Percentiles rank a stretch among this genome's conserved stretches.
These are phyloP conservation scores for Pseudolaguvia tuberculata DNA, from an alignment of 2,113 vertebrate species.

Conservation along the genomic window DNA sequence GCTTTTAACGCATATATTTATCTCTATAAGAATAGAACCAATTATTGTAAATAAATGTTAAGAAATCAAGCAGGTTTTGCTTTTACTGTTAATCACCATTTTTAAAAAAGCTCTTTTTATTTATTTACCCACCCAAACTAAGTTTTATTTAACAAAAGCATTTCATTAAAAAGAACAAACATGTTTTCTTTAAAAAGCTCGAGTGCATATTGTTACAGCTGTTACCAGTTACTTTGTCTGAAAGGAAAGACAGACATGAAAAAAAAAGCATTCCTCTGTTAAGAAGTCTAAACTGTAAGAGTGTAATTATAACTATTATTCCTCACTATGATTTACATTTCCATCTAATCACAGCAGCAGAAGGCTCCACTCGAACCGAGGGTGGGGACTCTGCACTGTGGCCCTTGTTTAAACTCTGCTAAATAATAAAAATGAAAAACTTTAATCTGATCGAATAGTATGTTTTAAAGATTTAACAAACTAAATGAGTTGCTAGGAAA, in stretches of 20 bases:
- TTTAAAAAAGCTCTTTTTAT: not conserved
- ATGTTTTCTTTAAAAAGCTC: not conserved
- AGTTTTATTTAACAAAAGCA: not conserved
- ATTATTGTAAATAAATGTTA: no score
- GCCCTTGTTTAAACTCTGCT: not conserved
- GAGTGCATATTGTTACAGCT: not conserved
- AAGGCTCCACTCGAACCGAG: not conserved
- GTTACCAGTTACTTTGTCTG: not conserved
- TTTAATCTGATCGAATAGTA: not conserved
- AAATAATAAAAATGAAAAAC: not conserved
- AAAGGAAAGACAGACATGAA: not conserved
- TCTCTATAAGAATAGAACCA: not conserved
- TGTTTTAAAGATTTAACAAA: not conserved
- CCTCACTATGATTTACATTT: conserved; percentile 1
- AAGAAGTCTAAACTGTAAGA: not conserved
- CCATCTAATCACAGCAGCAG: conserved; percentile 17
- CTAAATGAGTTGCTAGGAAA: no score
- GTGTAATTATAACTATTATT: conserved; percentile 11
- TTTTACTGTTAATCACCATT: no score
- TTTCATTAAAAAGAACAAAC: not conserved
- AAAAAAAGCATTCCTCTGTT: not conserved
- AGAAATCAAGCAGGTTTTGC: no score
- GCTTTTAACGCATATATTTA: not conserved
- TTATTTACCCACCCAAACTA: not conserved
- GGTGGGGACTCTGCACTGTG: not conserved